Base-by-base conservation (phyloP, 2,888 invertebrate genomes). In the Agonum fuliginosum region DNA sequence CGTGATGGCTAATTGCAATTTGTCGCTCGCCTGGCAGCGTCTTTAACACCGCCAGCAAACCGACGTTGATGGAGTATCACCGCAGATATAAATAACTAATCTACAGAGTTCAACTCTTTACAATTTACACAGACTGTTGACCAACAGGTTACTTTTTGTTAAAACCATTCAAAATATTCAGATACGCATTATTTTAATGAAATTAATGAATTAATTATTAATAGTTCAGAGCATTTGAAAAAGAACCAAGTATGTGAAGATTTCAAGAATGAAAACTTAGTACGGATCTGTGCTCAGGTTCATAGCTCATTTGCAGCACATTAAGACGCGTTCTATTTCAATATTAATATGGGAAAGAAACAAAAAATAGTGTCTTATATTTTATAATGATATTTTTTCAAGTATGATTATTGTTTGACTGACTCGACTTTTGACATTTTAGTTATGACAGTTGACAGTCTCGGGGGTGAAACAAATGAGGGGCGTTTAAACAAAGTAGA, bases 401-500 rank as follows among this genome's bases (percentile, higher is more conserved):
- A n/a, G n/a, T n/a, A n/a, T n/a, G n/a, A n/a, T n/a, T n/a, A n/a
- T n/a, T n/a, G n/a, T n/a, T n/a, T n/a, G n/a, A n/a, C n/a, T n/a
- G n/a, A n/a, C n/a, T n/a, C n/a, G n/a, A n/a, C n/a, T n/a, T n/a
- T 20, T 62, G 69, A 67, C 19, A 41, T 19, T 20, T 22, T 19
- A 41, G 41, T 30, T 1, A 6, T 20, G 67, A 3, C 10, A 10
- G 22, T 14, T 3, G 69, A 17, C 6, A 19, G 14, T n/a, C n/a
- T n/a, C n/a, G 30, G 43, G 69, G 43, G 24, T 1, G 72, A 41
- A 34, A 12, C 37, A 72, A 72, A 72, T 72, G 74, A 43, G 74
- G 74, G 41, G 43, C 58, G 58, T 62, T 74, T 74, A 74, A 74
- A 74, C 74, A 74, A 74, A 74, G 74, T 74, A 65, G 37, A 22